These are phyloP conservation scores for Notechis scutatus DNA, from an alignment of 2,113 vertebrate genomes.

Conservation along the genomic window DNA sequence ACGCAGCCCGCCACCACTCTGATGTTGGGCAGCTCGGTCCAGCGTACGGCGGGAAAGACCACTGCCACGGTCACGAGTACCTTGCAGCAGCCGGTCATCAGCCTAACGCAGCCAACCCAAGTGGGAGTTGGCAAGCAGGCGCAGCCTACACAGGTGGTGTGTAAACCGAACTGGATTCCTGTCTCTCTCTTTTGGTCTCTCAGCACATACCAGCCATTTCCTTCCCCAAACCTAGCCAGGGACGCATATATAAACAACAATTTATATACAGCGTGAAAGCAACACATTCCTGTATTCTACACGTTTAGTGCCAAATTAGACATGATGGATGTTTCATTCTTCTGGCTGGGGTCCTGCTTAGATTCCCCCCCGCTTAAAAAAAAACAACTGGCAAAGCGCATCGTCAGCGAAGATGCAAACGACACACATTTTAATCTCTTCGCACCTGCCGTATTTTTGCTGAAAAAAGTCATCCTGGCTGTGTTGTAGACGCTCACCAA, in stretches of 20 bases:
- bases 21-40: slow-evolving; percentile 77
- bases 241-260: neutral
- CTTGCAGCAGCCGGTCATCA: slow-evolving; percentile 85
- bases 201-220: neutral
- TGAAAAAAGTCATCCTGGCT: neutral
- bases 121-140: slow-evolving; percentile 76
- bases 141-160: slow-evolving; percentile 79
- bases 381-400: neutral
- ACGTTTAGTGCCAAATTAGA: neutral
- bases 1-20: slow-evolving; percentile 79
- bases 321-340: neutral
- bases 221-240: neutral
- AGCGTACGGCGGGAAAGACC: slow-evolving; percentile 75
- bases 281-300: neutral
- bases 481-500: neutral
- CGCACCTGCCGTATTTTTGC: neutral
- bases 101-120: slow-evolving; percentile 81
- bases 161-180: slow-evolving; percentile 11
- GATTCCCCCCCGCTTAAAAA: neutral
- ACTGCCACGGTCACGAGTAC: slow-evolving; percentile 79
- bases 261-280: neutral
- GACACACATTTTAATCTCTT: neutral
- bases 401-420: neutral
- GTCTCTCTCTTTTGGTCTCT: fast-evolving
- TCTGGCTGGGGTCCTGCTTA: neutral